Base-by-base conservation (phyloP, 2,113 vertebrate species). In the Microcebus lehilahytsara region DNA sequence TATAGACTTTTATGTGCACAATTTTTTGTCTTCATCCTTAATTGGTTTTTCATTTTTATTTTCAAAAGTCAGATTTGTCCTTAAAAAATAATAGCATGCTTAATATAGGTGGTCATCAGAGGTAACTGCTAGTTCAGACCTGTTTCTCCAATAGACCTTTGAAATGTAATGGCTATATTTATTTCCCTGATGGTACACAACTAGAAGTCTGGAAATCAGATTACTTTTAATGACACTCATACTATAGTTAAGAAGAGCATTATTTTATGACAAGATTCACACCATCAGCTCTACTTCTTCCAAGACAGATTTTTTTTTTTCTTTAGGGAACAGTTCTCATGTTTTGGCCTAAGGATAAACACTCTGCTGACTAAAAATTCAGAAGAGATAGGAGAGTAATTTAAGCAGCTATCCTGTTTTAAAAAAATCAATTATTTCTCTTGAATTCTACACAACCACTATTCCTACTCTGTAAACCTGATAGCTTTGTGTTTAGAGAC, bases 21-120 rank as follows among this genome's bases (percentile, higher is more conserved):
- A 2, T 27, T 67, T 87, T 66, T 53, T 32, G 79, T 64, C 1
- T 27, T 71, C 53, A 42, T 17, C 4, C 0, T 58, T 58, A 58
- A 58, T 58, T 69, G 77, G 58, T 80, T 20, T 95, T 92, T 91
- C 20, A 85, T 51, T 86, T 78, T 75, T 85, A 88, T 75, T 96
- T 87, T 96, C 11, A 81, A 83, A 51, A 71, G 4, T 75, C 58
- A 37, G 27, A 27, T 25, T 80, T 58, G 23, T 16, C 69, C 4
- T 91, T 90, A n/a, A 81, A 85, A 85, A 89, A 75, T 14, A 83
- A 25, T 60, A 77, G 11, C 25, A 34, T 49, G 14, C 14, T 84
- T 64, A 22, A 5, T 92, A 2, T 19, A 37, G 25, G 9, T 69
- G 17, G 4, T 19, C 75, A 5, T 62, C 3, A 2, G 30, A 32